These are phyloP conservation scores for Triplophysa bombifrons DNA, from an alignment of 2,797 vertebrate species.

Conservation along the genomic window DNA sequence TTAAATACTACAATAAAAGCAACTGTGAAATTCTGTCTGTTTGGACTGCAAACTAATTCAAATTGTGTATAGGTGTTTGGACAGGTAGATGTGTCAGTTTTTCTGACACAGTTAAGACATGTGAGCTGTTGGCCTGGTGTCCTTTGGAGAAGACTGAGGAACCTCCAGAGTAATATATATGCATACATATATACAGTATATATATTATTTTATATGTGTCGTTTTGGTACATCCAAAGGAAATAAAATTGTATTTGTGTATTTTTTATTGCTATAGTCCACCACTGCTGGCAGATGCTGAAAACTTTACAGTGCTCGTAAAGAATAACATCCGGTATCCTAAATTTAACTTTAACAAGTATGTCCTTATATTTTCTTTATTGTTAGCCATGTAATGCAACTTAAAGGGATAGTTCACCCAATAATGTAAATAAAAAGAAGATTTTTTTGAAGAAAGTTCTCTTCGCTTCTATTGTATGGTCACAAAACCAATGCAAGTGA, in stretches of 20 bases:
- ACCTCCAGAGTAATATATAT: slow-evolving; percentile 67
- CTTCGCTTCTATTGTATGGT: too few species aligned
- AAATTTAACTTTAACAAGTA: slow-evolving; percentile 83
- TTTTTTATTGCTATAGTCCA: slow-evolving; percentile 69
- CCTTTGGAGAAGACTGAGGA: slow-evolving; percentile 71
- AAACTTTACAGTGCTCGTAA: slow-evolving; percentile 90
- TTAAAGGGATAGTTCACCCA: too few species aligned
- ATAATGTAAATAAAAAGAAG: too few species aligned
- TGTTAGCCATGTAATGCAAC: too few species aligned
- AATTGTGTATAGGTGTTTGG: slow-evolving; percentile 74
- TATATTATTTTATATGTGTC: neutral
- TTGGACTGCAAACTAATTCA: neutral
- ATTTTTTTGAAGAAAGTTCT: too few species aligned
- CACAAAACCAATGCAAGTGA: too few species aligned
- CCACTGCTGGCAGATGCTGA: slow-evolving; percentile 81
- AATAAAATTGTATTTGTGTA: neutral
- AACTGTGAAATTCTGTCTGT: slow-evolving; percentile 1
- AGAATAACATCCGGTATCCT: slow-evolving; percentile 86
- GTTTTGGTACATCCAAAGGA: neutral
- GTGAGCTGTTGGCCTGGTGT: slow-evolving; percentile 83
- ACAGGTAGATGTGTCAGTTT: slow-evolving; percentile 79
- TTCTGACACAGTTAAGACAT: slow-evolving; percentile 73
- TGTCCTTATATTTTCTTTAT: neutral
- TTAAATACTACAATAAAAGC: neutral
- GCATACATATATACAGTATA: too few species aligned